Percentiles rank a stretch among this genome's conserved stretches.
Conservation (phyloP, 2,888 invertebrate species). For the Pollenia angustigena region DNA sequence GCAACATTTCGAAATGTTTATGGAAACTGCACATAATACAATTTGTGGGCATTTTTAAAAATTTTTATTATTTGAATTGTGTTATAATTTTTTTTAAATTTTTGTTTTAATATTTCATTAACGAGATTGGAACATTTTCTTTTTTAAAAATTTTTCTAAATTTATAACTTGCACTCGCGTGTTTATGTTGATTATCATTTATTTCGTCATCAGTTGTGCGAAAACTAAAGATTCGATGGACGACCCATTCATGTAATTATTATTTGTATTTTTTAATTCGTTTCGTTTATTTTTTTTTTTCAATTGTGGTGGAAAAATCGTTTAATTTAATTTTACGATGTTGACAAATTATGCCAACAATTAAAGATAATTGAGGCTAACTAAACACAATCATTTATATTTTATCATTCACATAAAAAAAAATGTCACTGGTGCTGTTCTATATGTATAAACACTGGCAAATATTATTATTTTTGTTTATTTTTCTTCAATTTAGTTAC, state of each 20-base stretch:
- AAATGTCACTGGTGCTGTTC: slow-evolving; percentile 15
- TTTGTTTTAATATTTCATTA: slow-evolving; percentile 14
- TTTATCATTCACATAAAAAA: slow-evolving; percentile 47
- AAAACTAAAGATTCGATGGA: background rate
- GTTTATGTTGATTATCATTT: slow-evolving; percentile 51
- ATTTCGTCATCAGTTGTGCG: slow-evolving; percentile 57
- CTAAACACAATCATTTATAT: slow-evolving; percentile 68
- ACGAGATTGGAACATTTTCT: background rate
- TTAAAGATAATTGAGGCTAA: slow-evolving; percentile 74
- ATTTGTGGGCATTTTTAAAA: slow-evolving; percentile 10
- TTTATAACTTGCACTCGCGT: slow-evolving; percentile 37
- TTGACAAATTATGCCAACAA: slow-evolving; percentile 76
- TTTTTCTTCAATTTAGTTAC: slow-evolving; percentile 4
- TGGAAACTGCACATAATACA: background rate
- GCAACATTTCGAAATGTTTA: slow-evolving; percentile 45
- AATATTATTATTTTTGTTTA: slow-evolving; percentile 31
- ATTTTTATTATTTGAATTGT: slow-evolving; percentile 2
- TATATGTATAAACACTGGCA: slow-evolving; percentile 7
- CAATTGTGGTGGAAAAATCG: slow-evolving; percentile 63
- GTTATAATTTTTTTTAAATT: slow-evolving; percentile 19
- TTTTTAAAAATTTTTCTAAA: background rate
- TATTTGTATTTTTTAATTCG: slow-evolving; percentile 22
- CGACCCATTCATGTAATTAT: slow-evolving; percentile 8
- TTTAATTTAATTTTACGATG: slow-evolving; percentile 75
- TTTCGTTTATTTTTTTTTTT: slow-evolving; percentile 19